Evolutionary conservation across 2,113 vertebrate species (phyloP), one percentile per base, ranked within the genome.

Genomic region (Pygoscelis adeliae): DNA sequence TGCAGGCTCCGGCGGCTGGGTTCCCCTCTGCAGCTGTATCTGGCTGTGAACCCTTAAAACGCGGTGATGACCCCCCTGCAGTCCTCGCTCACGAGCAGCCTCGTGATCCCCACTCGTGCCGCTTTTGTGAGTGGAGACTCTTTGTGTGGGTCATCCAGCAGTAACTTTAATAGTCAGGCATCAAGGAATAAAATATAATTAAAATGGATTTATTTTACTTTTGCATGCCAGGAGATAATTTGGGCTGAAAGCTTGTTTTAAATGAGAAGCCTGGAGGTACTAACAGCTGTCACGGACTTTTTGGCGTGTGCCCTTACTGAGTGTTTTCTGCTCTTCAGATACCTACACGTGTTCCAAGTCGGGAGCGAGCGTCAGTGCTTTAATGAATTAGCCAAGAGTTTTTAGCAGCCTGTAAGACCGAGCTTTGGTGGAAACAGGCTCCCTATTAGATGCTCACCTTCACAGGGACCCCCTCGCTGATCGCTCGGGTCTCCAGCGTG

Each of bases 91-190:
- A 3, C 30, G 4, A 27, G 26, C 36, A 11, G 42, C 65, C 49
- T 21, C 22, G 1, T 12, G 46, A 50, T 79, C 42, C 73, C 30
- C 5, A 1, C 74, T 58, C 3, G 2, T 23, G 30, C 74, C 15
- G 2, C 78, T 49, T 1, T 5, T 25, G 20, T 2, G 49, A 36
- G 30, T 1, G 8, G 30, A 29, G 32, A 2, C 36, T 26, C 23
- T 4, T 13, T 0, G 0, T 2, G 15, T 15, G 53, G 56, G 61
- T 74, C 30, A 15, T 3, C 80, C 52, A 2, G 5, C n/a, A 30
- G 77, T 9, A 27, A 22, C 71, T 61, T 29, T 10, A 67, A 3
- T 13, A 55, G 66, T 11, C 53, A 69, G 67, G 5, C 55, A 6
- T 80, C 1, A 11, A 89, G 82, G 74, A 93, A 79, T 44, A 52